Percentiles rank a stretch among this genome's conserved stretches.
These are phyloP conservation scores for Phrixothrix hirtus DNA, from an alignment of 2,888 invertebrate genomes.

Conservation along the genomic window DNA sequence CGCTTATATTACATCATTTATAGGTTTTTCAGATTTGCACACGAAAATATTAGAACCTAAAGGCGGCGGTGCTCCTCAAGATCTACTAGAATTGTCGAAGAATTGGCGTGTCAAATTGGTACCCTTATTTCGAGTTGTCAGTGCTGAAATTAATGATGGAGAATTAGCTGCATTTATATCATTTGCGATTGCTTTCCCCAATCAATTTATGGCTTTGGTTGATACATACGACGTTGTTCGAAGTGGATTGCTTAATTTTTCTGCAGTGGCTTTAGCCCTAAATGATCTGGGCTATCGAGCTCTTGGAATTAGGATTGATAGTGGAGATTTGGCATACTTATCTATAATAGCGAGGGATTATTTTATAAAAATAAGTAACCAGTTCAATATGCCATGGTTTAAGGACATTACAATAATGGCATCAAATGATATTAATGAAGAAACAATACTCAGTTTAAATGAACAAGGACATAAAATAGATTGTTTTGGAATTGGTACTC, in stretches of 20 bases:
- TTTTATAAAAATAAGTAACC: constrained; percentile 75
- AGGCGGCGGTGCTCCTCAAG: constrained; percentile 34
- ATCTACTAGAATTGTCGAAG: constrained; percentile 11
- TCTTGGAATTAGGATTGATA: constrained; percentile 91
- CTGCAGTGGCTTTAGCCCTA: constrained; percentile 90
- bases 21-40: constrained; percentile 63
- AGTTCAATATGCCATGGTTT: constrained; percentile 83
- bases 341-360: constrained; percentile 82
- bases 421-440: constrained; percentile 98
- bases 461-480: constrained; percentile 96
- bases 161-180: constrained; percentile 94
- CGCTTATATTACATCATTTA: constrained; percentile 94
- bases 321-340: constrained; percentile 94
- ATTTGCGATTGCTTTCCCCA: constrained; percentile 93
- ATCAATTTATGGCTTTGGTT: constrained; percentile 91
- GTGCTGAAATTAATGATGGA: constrained; percentile 85
- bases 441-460: constrained; percentile 94
- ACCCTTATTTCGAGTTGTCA: constrained; percentile 70
- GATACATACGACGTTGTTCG: constrained; percentile 99
- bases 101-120: constrained; percentile 70
- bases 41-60: constrained; percentile 50
- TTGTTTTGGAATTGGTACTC: constrained; percentile 95
- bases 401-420: constrained; percentile 87
- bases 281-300: constrained; percentile 88
- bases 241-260: constrained; percentile 95